Percentiles rank a stretch among this genome's conserved stretches.
phyloP scores from a whole-genome alignment of 2,113 vertebrate genomes.

The Prionailurus bengalensis region DNA sequence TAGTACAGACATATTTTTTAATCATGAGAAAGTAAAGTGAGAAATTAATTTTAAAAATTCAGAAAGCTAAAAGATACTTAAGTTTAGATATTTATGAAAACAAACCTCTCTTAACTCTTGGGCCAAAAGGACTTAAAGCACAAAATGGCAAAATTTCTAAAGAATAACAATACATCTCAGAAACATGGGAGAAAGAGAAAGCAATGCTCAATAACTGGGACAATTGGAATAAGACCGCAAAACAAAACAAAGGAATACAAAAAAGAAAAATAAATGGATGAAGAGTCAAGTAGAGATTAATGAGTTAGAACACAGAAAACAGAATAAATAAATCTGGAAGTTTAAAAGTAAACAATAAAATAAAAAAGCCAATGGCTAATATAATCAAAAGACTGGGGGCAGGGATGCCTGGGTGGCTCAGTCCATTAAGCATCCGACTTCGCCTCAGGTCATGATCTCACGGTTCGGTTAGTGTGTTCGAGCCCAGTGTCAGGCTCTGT shows the following conservation, averaged over 20 bases:
- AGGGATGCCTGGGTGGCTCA: too few species aligned
- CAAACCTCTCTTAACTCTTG: not conserved
- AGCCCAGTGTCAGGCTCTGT: too few species aligned
- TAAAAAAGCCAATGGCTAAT: not conserved
- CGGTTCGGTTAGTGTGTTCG: too few species aligned
- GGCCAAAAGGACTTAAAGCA: not conserved
- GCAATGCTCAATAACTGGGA: not conserved
- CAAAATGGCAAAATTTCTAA: conserved; percentile 19
- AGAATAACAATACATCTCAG: not conserved
- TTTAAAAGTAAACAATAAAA: not conserved
- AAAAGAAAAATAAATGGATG: not conserved
- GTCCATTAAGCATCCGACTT: too few species aligned
- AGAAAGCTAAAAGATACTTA: not conserved
- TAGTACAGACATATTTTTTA: not conserved
- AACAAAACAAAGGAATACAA: not conserved
- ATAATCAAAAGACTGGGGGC: not conserved
- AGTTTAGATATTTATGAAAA: not conserved
- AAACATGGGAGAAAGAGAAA: not conserved
- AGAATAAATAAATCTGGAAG: not conserved
- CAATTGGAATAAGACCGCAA: not conserved
- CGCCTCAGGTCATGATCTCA: too few species aligned
- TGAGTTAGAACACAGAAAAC: not conserved
- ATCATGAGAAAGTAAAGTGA: not conserved
- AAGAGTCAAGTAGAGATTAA: not conserved
- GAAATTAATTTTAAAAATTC: not conserved